phyloP scores from a whole-genome alignment of 1,140 invertebrate genomes.

The Papilio polytes region DNA sequence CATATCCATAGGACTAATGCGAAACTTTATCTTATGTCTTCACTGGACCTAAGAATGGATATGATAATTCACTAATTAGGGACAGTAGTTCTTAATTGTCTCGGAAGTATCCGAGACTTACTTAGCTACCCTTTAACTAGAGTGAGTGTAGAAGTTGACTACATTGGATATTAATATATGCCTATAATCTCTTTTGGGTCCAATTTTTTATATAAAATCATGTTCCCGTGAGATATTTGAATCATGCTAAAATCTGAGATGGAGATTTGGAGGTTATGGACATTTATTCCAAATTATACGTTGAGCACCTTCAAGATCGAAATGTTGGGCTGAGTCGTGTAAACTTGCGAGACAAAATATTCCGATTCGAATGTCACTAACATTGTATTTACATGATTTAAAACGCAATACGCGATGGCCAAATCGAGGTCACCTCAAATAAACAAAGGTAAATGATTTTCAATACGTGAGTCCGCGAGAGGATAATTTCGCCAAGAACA shows the following conservation, averaged over 20 bases:
- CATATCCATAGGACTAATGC: not conserved
- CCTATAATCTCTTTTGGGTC: no score
- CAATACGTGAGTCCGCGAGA: conserved; percentile 7
- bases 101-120: no score
- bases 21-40: not conserved
- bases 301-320: not conserved
- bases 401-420: conserved; percentile 20
- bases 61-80: no score
- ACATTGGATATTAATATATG: no score
- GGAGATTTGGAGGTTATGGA: not conserved
- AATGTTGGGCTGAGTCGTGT: not conserved
- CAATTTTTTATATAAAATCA: not conserved
- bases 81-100: no score
- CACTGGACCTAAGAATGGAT: no score
- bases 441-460: conserved; percentile 3
- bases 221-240: not conserved
- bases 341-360: not conserved
- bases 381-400: conserved; percentile 7
- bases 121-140: no score
- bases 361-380: conserved; percentile 15
- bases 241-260: no score
- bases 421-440: conserved; percentile 15
- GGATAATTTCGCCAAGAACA: conserved; percentile 21
- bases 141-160: no score
- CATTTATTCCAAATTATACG: not conserved